phyloP scores from a whole-genome alignment of 2,797 vertebrate species.

The Thunnus albacares region DNA sequence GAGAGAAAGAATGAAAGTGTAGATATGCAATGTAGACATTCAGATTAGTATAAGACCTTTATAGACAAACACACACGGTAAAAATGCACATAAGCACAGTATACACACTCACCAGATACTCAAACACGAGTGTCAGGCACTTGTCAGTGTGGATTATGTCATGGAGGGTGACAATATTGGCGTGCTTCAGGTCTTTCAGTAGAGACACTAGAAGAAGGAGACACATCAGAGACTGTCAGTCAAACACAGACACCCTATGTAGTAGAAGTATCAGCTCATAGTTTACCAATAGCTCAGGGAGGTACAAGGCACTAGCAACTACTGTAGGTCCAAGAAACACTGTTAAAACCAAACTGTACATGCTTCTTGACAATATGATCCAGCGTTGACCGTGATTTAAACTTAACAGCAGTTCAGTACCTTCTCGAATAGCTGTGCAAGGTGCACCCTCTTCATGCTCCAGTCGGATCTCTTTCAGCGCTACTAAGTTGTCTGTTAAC shows the following conservation, averaged over 20 bases:
- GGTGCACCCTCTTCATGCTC: slow-evolving; percentile 89
- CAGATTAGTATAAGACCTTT: slow-evolving; percentile 7
- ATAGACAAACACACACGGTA: slow-evolving; percentile 2
- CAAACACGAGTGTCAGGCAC: slow-evolving; percentile 91
- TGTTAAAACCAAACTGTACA: not conserved
- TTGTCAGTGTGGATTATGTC: slow-evolving; percentile 91
- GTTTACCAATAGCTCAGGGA: slow-evolving; percentile 3
- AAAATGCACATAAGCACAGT: slow-evolving; percentile 1
- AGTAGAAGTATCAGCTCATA: not conserved
- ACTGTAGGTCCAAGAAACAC: not conserved
- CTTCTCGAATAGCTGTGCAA: slow-evolving; percentile 89
- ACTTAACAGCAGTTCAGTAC: slow-evolving; percentile 63
- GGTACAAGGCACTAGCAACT: not conserved
- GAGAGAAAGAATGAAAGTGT: not conserved
- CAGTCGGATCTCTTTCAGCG: slow-evolving; percentile 88
- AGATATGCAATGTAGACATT: not conserved
- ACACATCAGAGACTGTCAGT: slow-evolving; percentile 54
- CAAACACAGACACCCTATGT: slow-evolving; percentile 23
- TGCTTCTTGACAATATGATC: slow-evolving; percentile 1
- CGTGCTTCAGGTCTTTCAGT: slow-evolving; percentile 90
- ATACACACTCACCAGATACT: slow-evolving; percentile 86
- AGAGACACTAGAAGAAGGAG: slow-evolving; percentile 83
- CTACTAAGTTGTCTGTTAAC: slow-evolving; percentile 88
- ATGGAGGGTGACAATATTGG: slow-evolving; percentile 90
- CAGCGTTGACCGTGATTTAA: slow-evolving; percentile 8